Percentiles rank a stretch among this genome's conserved stretches.
phyloP scores from a whole-genome alignment of 2,113 vertebrate species.

The Mesitornis unicolor region DNA sequence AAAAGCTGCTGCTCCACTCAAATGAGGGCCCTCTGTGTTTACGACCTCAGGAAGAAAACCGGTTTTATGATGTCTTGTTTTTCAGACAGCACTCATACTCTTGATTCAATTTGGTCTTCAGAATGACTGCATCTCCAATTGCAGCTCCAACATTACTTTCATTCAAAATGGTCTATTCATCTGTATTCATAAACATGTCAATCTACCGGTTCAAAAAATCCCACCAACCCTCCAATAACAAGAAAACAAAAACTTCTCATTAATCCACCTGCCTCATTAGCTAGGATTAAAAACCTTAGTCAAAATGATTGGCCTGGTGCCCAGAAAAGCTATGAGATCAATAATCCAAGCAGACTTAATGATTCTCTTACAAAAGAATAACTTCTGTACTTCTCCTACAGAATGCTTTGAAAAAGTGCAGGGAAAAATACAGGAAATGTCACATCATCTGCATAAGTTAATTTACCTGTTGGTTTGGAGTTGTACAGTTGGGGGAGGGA shows the following conservation, averaged over 20 bases:
- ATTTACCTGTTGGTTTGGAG: conserved; percentile 13
- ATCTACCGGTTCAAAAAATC: not conserved
- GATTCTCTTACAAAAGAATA: conserved; percentile 30
- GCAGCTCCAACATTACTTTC: conserved; percentile 7
- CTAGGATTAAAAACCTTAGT: conserved; percentile 53
- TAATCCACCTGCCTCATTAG: conserved; percentile 51
- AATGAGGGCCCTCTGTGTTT: not conserved
- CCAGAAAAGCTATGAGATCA: conserved; percentile 54
- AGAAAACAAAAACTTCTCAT: conserved; percentile 9
- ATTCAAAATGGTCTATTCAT: conserved; percentile 5
- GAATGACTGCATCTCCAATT: not conserved
- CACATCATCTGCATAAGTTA: conserved; percentile 18
- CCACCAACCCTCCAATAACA: not conserved
- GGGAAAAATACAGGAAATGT: not conserved
- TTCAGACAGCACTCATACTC: not conserved
- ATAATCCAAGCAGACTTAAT: conserved; percentile 62
- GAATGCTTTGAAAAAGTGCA: not conserved
- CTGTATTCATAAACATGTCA: conserved; percentile 50
- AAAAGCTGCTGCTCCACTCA: not conserved
- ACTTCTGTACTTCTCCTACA: conserved; percentile 30
- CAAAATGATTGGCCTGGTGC: conserved; percentile 50
- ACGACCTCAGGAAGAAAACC: not conserved
- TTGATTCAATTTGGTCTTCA: not conserved
- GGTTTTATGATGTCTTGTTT: not conserved
- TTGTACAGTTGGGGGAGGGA: not conserved